Base-by-base conservation (phyloP, 2,113 vertebrate species). In the Brachypteracias leptosomus region DNA sequence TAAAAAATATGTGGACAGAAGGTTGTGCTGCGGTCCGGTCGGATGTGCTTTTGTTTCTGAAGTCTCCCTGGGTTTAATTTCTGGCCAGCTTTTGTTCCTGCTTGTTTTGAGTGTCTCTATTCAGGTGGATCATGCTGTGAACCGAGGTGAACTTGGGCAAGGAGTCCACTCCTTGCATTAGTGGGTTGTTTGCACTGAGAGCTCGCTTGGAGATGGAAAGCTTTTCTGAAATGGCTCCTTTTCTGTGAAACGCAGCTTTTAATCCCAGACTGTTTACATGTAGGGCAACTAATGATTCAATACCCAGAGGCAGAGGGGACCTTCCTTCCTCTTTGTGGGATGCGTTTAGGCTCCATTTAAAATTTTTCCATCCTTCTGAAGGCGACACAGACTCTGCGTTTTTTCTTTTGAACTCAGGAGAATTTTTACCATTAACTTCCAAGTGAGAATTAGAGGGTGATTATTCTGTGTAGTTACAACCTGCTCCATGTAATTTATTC, bases 291-390 rank as follows among this genome's bases (percentile, higher is more conserved):
- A 59, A 75, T 86, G 93, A 59, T 57, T 46, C 70, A 11, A 3
- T 20, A 11, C 22, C 3, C 44, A 21, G 33, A 36, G 38, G 76
- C 76, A 47, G 76, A 46, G 52, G 54, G 80, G 82, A 68, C 49
- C 81, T 92, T 91, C 92, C 62, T 91, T 94, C 84, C 84, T 78
- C 59, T 67, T 47, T 55, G 68, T 58, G 92, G 88, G 58, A 36
- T 20, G 70, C 35, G 38, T 33, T 36, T n/a, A 8, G 73, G 70
- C 47, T 91, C 76, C 44, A 4, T 73, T 90, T 51, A 1, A 55
- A 55, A 47, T 22, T 61, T 62, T 91, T 68, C 89, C 36, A 6
- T 91, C 73, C 40, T 72, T 47, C 52, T 49, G 80, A 57, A 81
- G 49, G 55, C 16, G 33, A 3, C 8, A 0, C 3, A 24, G 70